Evolutionary conservation across 2,888 invertebrate species (phyloP), one percentile per base, ranked within the genome.

Genomic region (Zygogramma bicolorata): DNA sequence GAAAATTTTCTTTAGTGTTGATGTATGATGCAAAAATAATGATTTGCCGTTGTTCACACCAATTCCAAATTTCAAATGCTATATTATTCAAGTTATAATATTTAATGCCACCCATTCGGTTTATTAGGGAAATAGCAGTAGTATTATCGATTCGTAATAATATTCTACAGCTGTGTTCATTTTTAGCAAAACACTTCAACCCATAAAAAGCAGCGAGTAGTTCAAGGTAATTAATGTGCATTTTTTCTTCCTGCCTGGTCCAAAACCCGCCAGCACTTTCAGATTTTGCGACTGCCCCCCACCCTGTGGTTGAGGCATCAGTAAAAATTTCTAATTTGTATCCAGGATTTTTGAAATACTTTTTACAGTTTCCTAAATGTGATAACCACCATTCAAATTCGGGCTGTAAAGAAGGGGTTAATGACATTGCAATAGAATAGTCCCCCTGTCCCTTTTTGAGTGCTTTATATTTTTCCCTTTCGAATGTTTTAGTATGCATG

Each of bases 311-410:
- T 25, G 61, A 68, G 13, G 60, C 59, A 38, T 68, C 68, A 46
- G 68, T 25, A 27, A 40, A 60, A 34, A 68, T 60, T 60, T 59
- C 42, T 38, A 59, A 38, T 59, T 20, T 15, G 31, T 42, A 68
- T 22, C 42, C 38, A n/a, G 15, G 22, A 27, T 34, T n/a, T 42
- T 42, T 20, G n/a, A 68, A 13, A 22, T 27, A 22, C 29, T 40
- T 13, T 10, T 40, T 22, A 15, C 18, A 18, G 7, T 10, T 59
- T 7, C 7, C 13, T 3, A 68, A 13, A 22, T 68, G 40, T 38
- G 7, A n/a, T 29, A 42, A 27, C 61, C 60, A 68, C 68, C 60
- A 68, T n/a, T 59, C 59, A 29, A 60, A 60, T n/a, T 59, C 68
- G 2, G 25, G 18, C 25, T 42, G 10, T 60, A 60, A 15, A 29